A percentile compares a stretch with the other conserved stretches of the same genome.
Evolutionary conservation across 1,140 invertebrate species (phyloP).

Genomic region (Magallana angulata): DNA sequence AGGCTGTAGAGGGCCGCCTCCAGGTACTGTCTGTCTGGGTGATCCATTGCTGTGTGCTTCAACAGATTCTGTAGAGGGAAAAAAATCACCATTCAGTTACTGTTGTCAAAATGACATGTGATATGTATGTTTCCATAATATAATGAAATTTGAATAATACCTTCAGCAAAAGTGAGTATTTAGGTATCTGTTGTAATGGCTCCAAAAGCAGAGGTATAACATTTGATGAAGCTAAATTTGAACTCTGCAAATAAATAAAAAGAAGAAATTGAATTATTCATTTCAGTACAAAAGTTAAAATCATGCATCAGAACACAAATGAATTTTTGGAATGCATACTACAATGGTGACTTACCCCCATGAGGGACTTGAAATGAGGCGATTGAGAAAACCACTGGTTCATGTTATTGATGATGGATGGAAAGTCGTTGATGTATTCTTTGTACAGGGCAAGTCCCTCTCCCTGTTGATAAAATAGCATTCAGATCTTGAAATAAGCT

Average conservation of each 20-base stretch:
- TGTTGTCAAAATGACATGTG: no score
- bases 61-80: constrained; percentile 73
- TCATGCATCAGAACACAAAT: no score
- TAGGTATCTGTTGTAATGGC: constrained; percentile 78
- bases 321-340: no score
- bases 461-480: constrained; percentile 17
- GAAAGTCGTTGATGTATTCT: constrained; percentile 59
- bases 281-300: no score
- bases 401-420: constrained; percentile 55
- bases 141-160: constrained; percentile 33
- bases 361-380: constrained; percentile 50
- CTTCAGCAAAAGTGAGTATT: constrained; percentile 78
- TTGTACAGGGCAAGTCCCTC: constrained; percentile 54
- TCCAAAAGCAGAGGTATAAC: constrained; percentile 70
- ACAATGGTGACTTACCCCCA: constrained; percentile 46
- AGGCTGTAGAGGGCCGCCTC: constrained; percentile 72
- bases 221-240: constrained; percentile 53
- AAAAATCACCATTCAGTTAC: background rate
- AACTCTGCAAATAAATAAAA: constrained; percentile 47
- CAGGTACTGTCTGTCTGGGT: constrained; percentile 76
- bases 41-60: constrained; percentile 73
- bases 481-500: background rate
- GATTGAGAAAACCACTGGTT: constrained; percentile 59
- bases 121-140: no score
- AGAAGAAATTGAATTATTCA: no score